Evolutionary conservation across 2,113 vertebrate genomes (phyloP), one percentile per base, ranked within the genome.

Genomic region (Gnathochromis pfefferi): DNA sequence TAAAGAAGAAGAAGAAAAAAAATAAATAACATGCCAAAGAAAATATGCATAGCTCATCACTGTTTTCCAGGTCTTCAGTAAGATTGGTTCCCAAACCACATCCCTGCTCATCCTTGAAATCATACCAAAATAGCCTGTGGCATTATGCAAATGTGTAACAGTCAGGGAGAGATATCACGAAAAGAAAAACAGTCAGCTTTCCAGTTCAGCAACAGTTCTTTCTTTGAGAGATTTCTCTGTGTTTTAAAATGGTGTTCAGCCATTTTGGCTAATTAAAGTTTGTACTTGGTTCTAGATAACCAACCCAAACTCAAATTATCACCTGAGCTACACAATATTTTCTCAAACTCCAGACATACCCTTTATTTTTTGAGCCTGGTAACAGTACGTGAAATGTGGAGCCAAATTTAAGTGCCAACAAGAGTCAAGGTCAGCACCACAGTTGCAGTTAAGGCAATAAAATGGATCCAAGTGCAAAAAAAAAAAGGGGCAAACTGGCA

Each of bases 1-100:
- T 3, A 28, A 16, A 16, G 3, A 57, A 12, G 2, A 57, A 12
- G 1, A 8, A 2, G 5, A 2, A 23, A 12, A 0, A 7, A 5
- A 14, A 26, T 28, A 28, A 8, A 28, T 5, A 60, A 33, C 10
- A 11, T 63, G 16, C 6, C 58, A 63, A 33, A 12, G 9, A 19
- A 17, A 35, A 63, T n/a, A 65, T 38, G 31, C 10, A n/a, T 2
- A 65, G 17, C 17, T n/a, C 60, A 65, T 35, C 60, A 65, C 31
- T 65, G 33, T 38, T 65, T 65, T n/a, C 17, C 17, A 65, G 17
- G 17, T 65, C 60, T 35, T 65, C 33, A 38, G 31, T 65, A n/a
- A 38, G 10, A 65, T 13, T 65, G 31, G 35, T 42, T 70, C n/a
- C 12, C n/a, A 70, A 42, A 42, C n/a, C 35, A 23, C n/a, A 42